phyloP scores from a whole-genome alignment of 2,797 vertebrate species.

The Alca torda region DNA sequence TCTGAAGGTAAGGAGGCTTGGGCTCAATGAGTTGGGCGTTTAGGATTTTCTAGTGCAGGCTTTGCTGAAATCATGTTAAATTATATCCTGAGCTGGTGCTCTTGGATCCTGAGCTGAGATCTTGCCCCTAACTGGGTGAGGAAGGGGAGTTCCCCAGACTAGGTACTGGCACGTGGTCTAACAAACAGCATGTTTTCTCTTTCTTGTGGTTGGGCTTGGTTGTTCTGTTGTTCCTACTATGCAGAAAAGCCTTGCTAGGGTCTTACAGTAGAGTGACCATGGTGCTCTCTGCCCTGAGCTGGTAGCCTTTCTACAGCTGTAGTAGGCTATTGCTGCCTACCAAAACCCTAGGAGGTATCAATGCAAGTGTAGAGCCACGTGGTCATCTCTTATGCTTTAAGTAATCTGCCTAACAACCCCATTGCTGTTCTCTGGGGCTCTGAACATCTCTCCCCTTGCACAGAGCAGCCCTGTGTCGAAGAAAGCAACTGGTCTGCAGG shows the following conservation, averaged over 20 bases:
- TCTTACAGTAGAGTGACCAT: neutral
- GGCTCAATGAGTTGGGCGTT: accelerated
- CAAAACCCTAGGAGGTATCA: neutral
- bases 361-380: accelerated
- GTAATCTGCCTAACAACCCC: neutral
- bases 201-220: neutral
- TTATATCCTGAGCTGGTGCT: neutral
- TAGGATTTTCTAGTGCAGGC: neutral
- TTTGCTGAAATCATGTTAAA: neutral
- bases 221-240: neutral
- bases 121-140: neutral
- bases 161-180: neutral
- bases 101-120: neutral
- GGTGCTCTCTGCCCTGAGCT: neutral
- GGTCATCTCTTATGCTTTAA: neutral
- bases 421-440: neutral
- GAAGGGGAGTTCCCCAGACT: neutral
- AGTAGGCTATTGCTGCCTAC: neutral
- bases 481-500: neutral
- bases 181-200: neutral
- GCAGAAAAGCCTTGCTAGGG: neutral
- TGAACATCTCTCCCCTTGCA: neutral
- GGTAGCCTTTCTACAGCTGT: neutral
- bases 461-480: neutral
- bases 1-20: neutral